These are phyloP conservation scores for Meloidogyne chitwoodi DNA, from an alignment of 1,140 invertebrate species.

Conservation along the genomic window DNA sequence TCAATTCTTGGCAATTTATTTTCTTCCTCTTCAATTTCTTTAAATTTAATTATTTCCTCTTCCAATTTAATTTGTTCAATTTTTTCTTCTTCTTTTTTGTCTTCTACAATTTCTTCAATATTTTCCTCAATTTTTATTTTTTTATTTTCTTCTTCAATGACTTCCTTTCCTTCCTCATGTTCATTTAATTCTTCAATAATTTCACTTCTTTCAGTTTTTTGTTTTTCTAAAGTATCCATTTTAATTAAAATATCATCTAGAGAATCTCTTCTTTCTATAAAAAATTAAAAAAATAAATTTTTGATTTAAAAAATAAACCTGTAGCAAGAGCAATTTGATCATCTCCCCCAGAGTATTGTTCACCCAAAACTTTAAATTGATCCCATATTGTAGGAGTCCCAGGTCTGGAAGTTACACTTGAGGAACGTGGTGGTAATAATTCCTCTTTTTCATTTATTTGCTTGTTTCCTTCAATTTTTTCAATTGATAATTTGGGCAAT, in stretches of 20 bases:
- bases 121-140: background rate
- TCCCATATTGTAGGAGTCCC: conserved; percentile 50
- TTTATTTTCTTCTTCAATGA: background rate
- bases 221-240: background rate
- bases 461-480: background rate
- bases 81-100: background rate
- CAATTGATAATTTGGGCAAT: background rate
- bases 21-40: too few relatives aligned
- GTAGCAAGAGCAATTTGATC: background rate
- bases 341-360: conserved; percentile 31
- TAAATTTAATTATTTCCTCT: too few relatives aligned
- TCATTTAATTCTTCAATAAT: background rate
- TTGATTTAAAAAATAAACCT: background rate
- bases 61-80: background rate
- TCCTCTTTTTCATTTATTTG: background rate
- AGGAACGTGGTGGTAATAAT: conserved; percentile 9
- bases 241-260: background rate
- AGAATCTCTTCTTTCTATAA: background rate
- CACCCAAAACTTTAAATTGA: conserved; percentile 39
- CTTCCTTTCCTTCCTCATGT: background rate
- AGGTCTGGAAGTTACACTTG: conserved; percentile 24
- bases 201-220: background rate
- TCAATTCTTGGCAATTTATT: background rate
- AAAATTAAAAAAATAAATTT: background rate
- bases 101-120: background rate